Base-by-base conservation (phyloP, 2,888 invertebrate genomes). In the Lasius fuliginosus region DNA sequence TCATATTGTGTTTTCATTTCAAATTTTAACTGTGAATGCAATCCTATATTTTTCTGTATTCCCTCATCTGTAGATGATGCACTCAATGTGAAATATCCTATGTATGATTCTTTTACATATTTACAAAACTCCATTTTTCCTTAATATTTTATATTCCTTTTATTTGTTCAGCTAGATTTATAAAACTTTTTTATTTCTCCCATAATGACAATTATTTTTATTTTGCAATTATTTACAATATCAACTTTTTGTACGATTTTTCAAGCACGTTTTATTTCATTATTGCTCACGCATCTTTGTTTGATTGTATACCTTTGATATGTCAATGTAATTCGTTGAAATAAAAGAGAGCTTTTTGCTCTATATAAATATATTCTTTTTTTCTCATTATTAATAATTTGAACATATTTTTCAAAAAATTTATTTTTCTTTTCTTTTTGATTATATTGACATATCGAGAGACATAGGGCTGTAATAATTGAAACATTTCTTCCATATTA, bases 241-340 rank as follows among this genome's bases (percentile, higher is more conserved):
- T 33, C 64, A 46, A 46, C n/a, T 65, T 46, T 3, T 67, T 73
- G n/a, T 62, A 84, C 82, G 53, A 58, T 76, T 62, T 84, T 90
- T 49, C 42, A 30, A 74, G 85, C 88, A 90, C 79, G 86, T 87
- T 87, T 85, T 79, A 87, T 73, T 84, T 88, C 85, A 88, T 81
- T 85, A 64, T 82, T 85, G 90, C 90, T 90, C 91, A 87, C 82
- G 87, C 87, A 90, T 90, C 79, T 84, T 75, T 74, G 68, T 89
- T 85, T 82, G 18, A 82, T 84, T 85, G 83, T 74, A 36, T 33
- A 6, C 36, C 40, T 33, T 58, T 73, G 11, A 81, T 42, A 82
- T 87, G 86, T 73, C 83, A 87, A 74, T 86, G 67, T 42, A 23
- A 62, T 5, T 77, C 12, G 2, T 60, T 12, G 18, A 81, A 53